These are phyloP conservation scores for Epinephelus fuscoguttatus DNA, from an alignment of 2,113 vertebrate genomes.

Conservation along the genomic window DNA sequence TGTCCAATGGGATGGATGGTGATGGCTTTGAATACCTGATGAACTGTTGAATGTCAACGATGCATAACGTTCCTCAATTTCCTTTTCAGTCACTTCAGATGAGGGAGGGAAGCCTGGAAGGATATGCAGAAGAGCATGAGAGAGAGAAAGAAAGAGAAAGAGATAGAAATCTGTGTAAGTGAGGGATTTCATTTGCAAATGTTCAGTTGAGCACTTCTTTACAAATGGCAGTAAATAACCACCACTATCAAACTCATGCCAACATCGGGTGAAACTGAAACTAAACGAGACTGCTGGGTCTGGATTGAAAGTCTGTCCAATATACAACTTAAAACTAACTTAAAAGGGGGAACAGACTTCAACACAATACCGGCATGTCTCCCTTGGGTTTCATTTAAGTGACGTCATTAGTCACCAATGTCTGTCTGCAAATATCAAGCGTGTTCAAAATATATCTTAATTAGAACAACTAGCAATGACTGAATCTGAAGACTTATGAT, in stretches of 20 bases:
- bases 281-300: no score
- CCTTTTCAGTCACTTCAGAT: constrained; percentile 9
- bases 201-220: neutral
- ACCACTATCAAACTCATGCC: neutral
- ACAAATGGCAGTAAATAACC: neutral
- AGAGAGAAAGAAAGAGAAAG: neutral
- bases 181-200: neutral
- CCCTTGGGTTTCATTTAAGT: no score
- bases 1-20: constrained; percentile 4
- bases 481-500: no score
- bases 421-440: no score
- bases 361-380: no score
- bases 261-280: no score
- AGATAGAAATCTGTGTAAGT: neutral
- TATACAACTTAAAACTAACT: no score
- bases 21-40: constrained; percentile 56
- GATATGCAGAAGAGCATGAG: neutral
- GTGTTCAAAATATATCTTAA: no score
- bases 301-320: no score
- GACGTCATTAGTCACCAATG: no score
- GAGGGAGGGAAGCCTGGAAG: neutral
- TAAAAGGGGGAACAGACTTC: no score
- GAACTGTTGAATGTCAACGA: constrained; percentile 40
- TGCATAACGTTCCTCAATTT: constrained; percentile 37
- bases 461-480: no score